Evolutionary conservation across 2,797 vertebrate species (phyloP).

Genomic region (Emys orbicularis): DNA sequence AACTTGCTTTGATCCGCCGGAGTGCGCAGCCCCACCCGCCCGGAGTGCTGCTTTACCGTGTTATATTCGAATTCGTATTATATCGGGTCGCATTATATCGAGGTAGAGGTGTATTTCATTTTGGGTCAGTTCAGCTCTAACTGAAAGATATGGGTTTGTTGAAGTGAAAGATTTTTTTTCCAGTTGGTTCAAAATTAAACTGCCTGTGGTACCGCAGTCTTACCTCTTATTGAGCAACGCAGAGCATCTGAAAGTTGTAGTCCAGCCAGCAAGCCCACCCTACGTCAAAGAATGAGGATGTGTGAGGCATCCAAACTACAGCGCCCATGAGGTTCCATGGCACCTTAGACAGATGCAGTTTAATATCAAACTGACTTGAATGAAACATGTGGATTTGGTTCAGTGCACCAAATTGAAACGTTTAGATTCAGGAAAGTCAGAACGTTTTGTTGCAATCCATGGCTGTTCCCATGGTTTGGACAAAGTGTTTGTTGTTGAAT

Average conservation of each 20-base stretch:
- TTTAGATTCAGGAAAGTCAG: neutral
- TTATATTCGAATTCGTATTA: too few species aligned
- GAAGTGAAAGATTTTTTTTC: neutral
- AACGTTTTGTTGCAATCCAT: neutral
- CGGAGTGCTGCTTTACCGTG: too few species aligned
- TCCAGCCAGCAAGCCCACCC: neutral
- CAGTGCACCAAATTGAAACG: neutral
- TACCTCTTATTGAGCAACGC: neutral
- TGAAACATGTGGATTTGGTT: neutral
- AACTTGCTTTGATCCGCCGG: too few species aligned
- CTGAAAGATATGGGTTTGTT: neutral
- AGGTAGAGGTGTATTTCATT: neutral
- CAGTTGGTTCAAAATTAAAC: constrained; percentile 26
- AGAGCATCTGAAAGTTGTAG: too few species aligned
- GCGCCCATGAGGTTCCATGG: neutral
- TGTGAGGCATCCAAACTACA: neutral
- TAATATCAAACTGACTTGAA: constrained; percentile 36
- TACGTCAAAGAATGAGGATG: constrained; percentile 6
- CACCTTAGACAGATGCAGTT: neutral
- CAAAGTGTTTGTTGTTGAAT: neutral
- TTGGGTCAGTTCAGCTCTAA: constrained; percentile 1
- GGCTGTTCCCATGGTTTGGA: neutral
- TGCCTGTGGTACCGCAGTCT: neutral
- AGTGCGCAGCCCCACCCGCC: too few species aligned
- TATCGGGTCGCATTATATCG: too few species aligned